These are phyloP conservation scores for Drosophila repletoides DNA, from an alignment of 1,140 invertebrate species.

Conservation along the genomic window DNA sequence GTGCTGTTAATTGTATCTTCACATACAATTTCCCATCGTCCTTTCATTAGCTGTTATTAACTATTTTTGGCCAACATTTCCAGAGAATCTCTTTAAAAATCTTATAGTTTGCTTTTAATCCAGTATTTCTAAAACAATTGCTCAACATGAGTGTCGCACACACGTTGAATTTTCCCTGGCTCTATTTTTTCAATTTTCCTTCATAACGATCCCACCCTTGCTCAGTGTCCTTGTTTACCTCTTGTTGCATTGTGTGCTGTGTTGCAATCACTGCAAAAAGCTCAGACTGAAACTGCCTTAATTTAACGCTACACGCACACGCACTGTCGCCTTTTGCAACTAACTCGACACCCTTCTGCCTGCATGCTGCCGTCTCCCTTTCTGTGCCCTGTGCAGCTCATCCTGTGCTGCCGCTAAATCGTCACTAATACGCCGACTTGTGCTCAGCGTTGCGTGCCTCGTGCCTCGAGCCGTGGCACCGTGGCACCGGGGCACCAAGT, in stretches of 20 bases:
- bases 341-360: neutral
- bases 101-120: neutral
- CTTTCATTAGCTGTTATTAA: too few species aligned
- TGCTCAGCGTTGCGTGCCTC: constrained; percentile 60
- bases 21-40: too few species aligned
- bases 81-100: too few species aligned
- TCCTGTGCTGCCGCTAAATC: constrained; percentile 55
- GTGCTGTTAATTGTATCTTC: too few species aligned
- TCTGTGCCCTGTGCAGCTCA: neutral
- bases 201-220: neutral
- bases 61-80: too few species aligned
- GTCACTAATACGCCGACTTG: constrained; percentile 73
- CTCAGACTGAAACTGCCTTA: constrained; percentile 50
- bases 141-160: neutral
- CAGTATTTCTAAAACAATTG: neutral
- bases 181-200: constrained; percentile 33
- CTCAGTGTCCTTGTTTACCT: constrained; percentile 1
- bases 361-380: neutral
- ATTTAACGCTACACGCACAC: constrained; percentile 74
- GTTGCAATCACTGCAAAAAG: constrained; percentile 23
- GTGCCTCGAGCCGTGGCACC: constrained; percentile 11
- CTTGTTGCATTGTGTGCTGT: constrained; percentile 16
- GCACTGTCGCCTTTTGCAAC: constrained; percentile 35
- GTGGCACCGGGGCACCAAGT: constrained; percentile 28
- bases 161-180: neutral